phyloP scores from a whole-genome alignment of 92 coral and sea anemone species.

The Montipora capitata region DNA sequence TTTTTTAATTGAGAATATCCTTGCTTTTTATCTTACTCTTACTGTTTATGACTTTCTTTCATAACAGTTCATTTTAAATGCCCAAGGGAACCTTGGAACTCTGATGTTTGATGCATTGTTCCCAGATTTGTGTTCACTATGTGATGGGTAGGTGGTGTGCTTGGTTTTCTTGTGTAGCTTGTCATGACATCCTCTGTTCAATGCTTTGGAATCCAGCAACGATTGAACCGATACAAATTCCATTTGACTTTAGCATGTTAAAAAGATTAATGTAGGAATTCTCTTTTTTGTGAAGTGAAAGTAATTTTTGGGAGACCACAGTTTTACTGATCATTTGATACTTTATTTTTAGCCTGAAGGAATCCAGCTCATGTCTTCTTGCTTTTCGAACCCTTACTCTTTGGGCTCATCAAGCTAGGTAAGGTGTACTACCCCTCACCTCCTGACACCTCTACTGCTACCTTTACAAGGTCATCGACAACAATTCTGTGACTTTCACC shows the following conservation, averaged over 20 bases:
- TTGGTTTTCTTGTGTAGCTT: too few relatives aligned
- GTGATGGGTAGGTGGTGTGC: constrained; percentile 75
- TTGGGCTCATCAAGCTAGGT: constrained; percentile 92
- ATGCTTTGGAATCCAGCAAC: too few relatives aligned
- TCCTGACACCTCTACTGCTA: not conserved
- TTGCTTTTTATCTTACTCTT: not conserved
- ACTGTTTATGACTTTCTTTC: not conserved
- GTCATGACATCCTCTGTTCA: too few relatives aligned
- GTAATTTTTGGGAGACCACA: too few relatives aligned
- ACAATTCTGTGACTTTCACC: not conserved
- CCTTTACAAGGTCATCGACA: not conserved
- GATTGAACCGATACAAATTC: too few relatives aligned
- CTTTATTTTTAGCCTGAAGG: constrained; percentile 79
- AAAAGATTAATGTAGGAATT: too few relatives aligned
- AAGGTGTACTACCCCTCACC: not conserved
- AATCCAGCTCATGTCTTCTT: constrained; percentile 80
- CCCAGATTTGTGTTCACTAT: constrained; percentile 83
- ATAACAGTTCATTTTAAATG: constrained; percentile 19
- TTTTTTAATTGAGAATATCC: not conserved
- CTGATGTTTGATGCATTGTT: constrained; percentile 87
- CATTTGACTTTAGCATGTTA: too few relatives aligned
- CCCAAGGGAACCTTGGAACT: constrained; percentile 30
- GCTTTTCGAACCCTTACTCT: constrained; percentile 85
- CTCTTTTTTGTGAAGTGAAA: too few relatives aligned
- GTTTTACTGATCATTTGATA: not conserved